Evolutionary conservation across 2,888 invertebrate genomes (phyloP), one percentile per base, ranked within the genome.

Genomic region (Poecilus cupreus): DNA sequence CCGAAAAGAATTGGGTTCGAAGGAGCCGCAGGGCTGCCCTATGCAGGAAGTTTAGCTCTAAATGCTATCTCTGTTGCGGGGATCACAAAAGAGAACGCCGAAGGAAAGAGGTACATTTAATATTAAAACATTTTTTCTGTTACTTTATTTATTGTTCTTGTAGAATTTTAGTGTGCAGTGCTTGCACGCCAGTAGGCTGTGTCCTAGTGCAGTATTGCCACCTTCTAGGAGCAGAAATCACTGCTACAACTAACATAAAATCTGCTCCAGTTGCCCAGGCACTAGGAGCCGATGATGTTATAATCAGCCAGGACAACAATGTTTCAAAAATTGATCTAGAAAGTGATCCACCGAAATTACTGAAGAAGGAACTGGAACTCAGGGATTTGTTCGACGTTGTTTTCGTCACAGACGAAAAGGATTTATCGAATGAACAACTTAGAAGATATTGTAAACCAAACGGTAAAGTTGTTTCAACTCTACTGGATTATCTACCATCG

Each of bases 1-100:
- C 93, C 93, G 26, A 90, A 89, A 85, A 89, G 89, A 83, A 88
- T 92, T 26, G 90, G 90, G 51, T 93, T 92, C 85, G 93, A 93
- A 87, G 91, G 91, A 54, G 92, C 92, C 37, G 91, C 92, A 24
- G 91, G 92, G 84, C 87, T 93, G 82, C 92, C 93, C 0, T 93
- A 92, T 84, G 91, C 91, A 64, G 92, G 92, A 39, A 90, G 91
- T 82, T 86, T 91, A 64, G 92, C 92, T 1, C 90, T 92, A 88
- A 88, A 90, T 83, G 91, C 91, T 13, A 86, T 93, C 13, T 87
- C 89, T 83, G 87, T 89, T 83, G 91, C 91, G 16, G 85, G 88
- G 8, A 88, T 92, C 22, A 88, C 89, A 83, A 88, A 89, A 82
- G 88, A 89, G 77, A 91, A 90, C 85, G 90, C 91, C 3, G 86